phyloP scores from a whole-genome alignment of 2,113 vertebrate genomes.

The Oncorhynchus kisutch region DNA sequence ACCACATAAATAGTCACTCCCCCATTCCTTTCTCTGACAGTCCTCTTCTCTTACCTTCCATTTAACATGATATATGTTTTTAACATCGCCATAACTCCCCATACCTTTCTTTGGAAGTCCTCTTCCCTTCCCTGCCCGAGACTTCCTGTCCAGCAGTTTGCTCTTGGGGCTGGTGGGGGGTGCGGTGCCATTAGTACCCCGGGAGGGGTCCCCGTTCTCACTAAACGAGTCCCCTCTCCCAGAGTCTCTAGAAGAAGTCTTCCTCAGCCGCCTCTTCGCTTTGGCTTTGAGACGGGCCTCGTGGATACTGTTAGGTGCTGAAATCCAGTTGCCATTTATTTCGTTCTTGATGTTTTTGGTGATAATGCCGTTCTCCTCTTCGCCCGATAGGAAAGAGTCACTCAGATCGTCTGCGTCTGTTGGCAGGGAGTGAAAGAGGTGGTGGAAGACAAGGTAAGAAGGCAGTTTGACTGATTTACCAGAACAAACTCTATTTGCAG shows the following conservation, averaged over 20 bases:
- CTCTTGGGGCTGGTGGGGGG: conserved; percentile 90
- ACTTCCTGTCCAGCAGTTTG: conserved; percentile 90
- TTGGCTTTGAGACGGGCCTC: conserved; percentile 95
- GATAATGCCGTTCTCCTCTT: conserved; percentile 76
- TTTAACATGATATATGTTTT: too few species aligned
- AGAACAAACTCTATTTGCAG: not conserved
- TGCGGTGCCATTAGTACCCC: conserved; percentile 58
- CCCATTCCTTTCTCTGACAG: conserved; percentile 93
- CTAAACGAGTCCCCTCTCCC: conserved; percentile 95
- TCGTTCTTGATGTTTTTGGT: conserved; percentile 76
- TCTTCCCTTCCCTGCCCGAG: conserved; percentile 90
- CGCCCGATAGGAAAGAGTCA: conserved; percentile 84
- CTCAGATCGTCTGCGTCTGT: conserved; percentile 85
- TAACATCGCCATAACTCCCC: too few species aligned
- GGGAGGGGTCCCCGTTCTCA: conserved; percentile 85
- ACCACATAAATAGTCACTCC: too few species aligned
- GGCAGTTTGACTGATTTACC: not conserved
- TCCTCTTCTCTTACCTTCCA: conserved; percentile 79
- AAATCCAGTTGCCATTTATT: conserved; percentile 91
- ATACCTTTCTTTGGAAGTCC: conserved; percentile 97
- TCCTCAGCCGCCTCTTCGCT: conserved; percentile 89
- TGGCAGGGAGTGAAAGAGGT: conserved; percentile 24
- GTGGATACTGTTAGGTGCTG: conserved; percentile 77
- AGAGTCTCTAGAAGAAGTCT: conserved; percentile 95
- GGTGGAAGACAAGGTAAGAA: not conserved